Evolutionary conservation across 2,113 vertebrate species (phyloP).

Genomic region (Aleadryas rufinucha): DNA sequence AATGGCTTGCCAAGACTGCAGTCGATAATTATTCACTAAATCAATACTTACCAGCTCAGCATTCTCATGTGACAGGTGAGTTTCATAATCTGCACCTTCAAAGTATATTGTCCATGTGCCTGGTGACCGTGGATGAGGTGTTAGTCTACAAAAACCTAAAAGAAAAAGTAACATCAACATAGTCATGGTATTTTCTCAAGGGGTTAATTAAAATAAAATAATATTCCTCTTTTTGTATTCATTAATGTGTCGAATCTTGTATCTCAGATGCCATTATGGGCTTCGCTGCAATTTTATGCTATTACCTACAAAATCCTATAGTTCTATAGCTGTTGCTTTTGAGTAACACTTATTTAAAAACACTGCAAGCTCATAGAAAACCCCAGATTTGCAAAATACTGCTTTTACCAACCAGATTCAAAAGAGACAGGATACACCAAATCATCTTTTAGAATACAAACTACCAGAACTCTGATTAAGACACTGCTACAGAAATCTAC

Average conservation of each 20-base stretch:
- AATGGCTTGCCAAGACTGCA: background rate
- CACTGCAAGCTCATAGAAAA: background rate
- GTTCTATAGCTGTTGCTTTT: background rate
- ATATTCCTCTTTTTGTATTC: background rate
- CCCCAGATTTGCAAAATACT: background rate
- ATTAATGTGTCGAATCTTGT: background rate
- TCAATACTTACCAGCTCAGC: constrained; percentile 82
- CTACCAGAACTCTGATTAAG: background rate
- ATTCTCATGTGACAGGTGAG: constrained; percentile 83
- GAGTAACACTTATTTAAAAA: background rate
- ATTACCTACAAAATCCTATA: background rate
- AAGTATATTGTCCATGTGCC: constrained; percentile 96
- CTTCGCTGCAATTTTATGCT: background rate
- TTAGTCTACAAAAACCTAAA: constrained; percentile 89
- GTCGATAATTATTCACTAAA: background rate
- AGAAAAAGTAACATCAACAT: background rate
- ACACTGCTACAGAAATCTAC: background rate
- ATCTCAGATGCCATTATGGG: background rate
- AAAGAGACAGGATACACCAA: background rate
- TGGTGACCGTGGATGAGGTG: constrained; percentile 86
- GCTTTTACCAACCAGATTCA: background rate
- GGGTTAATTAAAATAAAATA: background rate
- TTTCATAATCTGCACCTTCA: constrained; percentile 92
- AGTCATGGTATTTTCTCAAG: background rate
- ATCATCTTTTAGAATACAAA: background rate